Percentiles rank a stretch among this genome's conserved stretches.
Evolutionary conservation across 2,113 vertebrate genomes (phyloP).

Genomic region (Malurus elegans): DNA sequence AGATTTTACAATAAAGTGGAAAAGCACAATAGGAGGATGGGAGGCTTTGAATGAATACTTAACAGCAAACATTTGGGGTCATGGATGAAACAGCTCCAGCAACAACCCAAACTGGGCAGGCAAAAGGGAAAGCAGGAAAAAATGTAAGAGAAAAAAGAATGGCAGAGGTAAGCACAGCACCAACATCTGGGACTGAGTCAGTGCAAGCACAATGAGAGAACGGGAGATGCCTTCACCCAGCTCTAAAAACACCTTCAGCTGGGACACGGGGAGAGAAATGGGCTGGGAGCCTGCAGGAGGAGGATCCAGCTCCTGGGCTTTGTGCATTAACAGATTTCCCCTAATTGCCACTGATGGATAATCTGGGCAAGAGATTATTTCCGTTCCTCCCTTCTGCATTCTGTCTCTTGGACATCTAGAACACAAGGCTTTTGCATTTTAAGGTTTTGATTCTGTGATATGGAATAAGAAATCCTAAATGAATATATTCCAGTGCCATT

Average conservation of each 20-base stretch:
- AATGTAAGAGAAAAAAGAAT: neutral
- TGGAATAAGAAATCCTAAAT: neutral
- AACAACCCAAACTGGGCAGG: neutral
- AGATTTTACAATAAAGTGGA: neutral
- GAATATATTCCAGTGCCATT: neutral
- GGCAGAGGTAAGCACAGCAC: neutral
- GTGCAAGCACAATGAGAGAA: neutral
- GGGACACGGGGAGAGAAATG: neutral
- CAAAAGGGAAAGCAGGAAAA: conserved; percentile 10
- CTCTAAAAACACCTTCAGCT: conserved; percentile 3
- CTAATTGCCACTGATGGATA: neutral
- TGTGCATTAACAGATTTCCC: neutral
- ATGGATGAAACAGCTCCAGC: conserved; percentile 19
- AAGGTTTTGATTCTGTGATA: neutral
- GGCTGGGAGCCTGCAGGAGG: neutral
- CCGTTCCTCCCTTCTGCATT: neutral
- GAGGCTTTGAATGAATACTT: neutral
- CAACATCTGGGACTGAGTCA: neutral
- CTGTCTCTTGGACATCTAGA: neutral
- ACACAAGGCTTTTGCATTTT: neutral
- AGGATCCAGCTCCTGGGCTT: neutral
- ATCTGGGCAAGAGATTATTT: neutral
- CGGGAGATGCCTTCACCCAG: neutral
- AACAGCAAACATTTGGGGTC: conserved; percentile 17
- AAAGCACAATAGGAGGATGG: neutral